Evolutionary conservation across 2,888 invertebrate genomes (phyloP).

Genomic region (Linnaemya vulpina): DNA sequence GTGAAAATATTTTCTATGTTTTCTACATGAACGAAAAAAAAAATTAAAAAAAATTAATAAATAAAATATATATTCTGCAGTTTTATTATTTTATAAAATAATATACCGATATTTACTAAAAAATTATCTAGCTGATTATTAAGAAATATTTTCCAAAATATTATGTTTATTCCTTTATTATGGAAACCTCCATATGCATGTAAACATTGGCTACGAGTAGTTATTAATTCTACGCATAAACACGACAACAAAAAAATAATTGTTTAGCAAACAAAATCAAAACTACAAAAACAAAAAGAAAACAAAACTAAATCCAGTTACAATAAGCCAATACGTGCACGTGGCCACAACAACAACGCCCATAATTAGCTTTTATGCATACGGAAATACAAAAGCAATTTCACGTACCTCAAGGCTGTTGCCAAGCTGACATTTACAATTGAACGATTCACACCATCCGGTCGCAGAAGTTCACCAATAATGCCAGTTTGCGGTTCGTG

Average conservation of each 20-base stretch:
- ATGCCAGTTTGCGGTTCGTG: slow-evolving; percentile 83
- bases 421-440: slow-evolving; percentile 81
- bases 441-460: slow-evolving; percentile 80
- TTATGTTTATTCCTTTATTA: background rate
- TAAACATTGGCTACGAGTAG: slow-evolving; percentile 54
- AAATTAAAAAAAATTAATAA: no score
- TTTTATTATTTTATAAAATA: no score
- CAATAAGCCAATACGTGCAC: slow-evolving; percentile 11
- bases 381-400: background rate
- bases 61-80: no score
- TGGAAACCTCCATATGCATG: slow-evolving; percentile 32
- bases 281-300: background rate
- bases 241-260: slow-evolving; percentile 35
- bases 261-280: slow-evolving; percentile 30
- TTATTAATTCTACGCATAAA: slow-evolving; percentile 56
- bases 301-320: slow-evolving; percentile 36
- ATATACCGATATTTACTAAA: no score
- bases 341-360: background rate
- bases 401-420: slow-evolving; percentile 80
- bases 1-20: no score
- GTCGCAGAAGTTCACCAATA: slow-evolving; percentile 81
- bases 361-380: background rate
- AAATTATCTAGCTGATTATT: no score
- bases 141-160: no score
- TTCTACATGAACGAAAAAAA: no score